These are phyloP conservation scores for Listronotus oregonensis DNA, from an alignment of 1,140 invertebrate genomes.

Conservation along the genomic window DNA sequence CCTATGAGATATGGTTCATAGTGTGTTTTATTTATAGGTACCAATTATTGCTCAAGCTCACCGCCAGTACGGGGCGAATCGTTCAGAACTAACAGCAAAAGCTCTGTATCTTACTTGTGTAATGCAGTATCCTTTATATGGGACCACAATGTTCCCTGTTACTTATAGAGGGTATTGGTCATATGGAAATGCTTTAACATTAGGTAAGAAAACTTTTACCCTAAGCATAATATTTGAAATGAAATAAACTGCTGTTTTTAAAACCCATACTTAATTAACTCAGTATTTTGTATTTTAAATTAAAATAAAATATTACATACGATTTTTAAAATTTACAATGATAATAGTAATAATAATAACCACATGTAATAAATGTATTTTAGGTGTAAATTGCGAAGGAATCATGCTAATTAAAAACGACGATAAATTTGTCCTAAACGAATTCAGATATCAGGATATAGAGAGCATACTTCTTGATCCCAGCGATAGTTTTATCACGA, in stretches of 20 bases:
- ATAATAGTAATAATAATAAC: too few relatives aligned
- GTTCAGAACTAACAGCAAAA: constrained; percentile 89
- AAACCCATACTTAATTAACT: not conserved
- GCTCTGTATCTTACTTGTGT: constrained; percentile 94
- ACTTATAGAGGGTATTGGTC: constrained; percentile 81
- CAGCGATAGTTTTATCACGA: constrained; percentile 89
- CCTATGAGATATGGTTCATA: too few relatives aligned
- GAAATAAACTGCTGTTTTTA: not conserved
- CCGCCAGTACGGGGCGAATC: constrained; percentile 86
- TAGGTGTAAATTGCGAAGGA: constrained; percentile 88
- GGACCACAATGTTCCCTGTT: constrained; percentile 90
- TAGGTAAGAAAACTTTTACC: constrained; percentile 52
- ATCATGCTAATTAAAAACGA: constrained; percentile 86
- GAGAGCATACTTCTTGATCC: constrained; percentile 91
- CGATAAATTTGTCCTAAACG: constrained; percentile 87
- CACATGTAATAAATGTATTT: not conserved
- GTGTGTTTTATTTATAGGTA: constrained; percentile 58
- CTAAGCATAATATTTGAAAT: not conserved
- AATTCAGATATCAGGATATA: constrained; percentile 86
- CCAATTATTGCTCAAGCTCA: constrained; percentile 86
- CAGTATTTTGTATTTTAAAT: not conserved
- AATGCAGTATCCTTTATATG: constrained; percentile 96
- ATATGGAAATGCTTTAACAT: constrained; percentile 67
- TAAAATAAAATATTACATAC: not conserved
- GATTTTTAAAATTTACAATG: too few relatives aligned